A percentile compares a stretch with the other conserved stretches of the same genome.
Conservation (phyloP, 2,797 vertebrate species). For the Oreochromis mossambicus region DNA sequence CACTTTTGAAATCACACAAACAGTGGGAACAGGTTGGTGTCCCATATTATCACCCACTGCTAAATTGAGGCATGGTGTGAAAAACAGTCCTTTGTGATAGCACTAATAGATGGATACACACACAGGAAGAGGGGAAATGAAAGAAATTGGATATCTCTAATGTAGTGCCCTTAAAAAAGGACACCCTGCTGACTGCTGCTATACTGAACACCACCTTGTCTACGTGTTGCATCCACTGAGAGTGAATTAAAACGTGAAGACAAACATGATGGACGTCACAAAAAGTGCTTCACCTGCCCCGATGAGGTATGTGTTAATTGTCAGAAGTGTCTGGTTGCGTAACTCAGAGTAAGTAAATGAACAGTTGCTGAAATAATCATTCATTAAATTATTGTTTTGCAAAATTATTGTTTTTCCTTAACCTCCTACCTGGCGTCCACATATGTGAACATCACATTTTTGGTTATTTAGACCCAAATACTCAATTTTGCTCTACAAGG, state of each 20-base stretch:
- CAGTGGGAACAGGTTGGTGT: background rate
- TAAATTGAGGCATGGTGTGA: slow-evolving; percentile 1
- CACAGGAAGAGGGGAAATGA: slow-evolving; percentile 8
- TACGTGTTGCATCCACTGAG: background rate
- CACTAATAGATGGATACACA: background rate
- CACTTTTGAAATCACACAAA: background rate
- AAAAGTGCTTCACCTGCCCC: background rate
- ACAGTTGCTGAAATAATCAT: background rate
- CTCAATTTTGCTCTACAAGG: no score
- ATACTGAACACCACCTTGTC: background rate
- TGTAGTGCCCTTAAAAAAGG: slow-evolving; percentile 1
- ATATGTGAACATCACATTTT: no score
- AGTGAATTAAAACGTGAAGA: background rate
- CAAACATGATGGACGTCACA: background rate
- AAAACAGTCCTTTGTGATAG: slow-evolving; percentile 16
- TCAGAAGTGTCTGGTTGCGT: slow-evolving; percentile 1
- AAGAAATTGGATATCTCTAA: slow-evolving; percentile 13
- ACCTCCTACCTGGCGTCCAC: no score
- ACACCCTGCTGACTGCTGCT: background rate
- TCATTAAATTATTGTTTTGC: background rate
- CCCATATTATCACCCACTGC: background rate
- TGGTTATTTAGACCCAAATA: no score
- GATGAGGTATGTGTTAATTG: background rate
- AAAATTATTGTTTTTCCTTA: background rate
- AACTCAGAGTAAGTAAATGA: background rate